Evolutionary conservation across 2,888 invertebrate genomes (phyloP), one percentile per base, ranked within the genome.

Genomic region (Sarcophaga carnaria): DNA sequence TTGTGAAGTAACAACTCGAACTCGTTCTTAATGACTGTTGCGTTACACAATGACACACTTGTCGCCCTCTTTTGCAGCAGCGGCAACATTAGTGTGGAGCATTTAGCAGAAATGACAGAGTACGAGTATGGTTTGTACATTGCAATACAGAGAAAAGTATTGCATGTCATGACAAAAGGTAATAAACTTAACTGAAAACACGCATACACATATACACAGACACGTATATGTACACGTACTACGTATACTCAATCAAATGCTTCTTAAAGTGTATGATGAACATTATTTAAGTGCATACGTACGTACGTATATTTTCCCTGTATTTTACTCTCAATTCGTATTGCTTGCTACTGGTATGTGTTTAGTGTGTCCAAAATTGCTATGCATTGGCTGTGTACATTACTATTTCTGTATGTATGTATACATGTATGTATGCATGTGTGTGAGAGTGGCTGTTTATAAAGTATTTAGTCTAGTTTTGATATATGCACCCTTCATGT

Each of bases 11-110:
- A 37, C 37, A 54, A 54, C 17, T 54, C 17, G 12, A 54, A 54
- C 37, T 37, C 12, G 54, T 5, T 14, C 17, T 54, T 54, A 14
- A 14, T 54, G 54, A 54, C 60, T 66, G 27, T 20, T 20, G 20
- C 20, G 20, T 74, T 74, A 10, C 59, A 71, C 70, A 71, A 75
- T 86, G 83, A 86, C 76, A 86, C 69, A 86, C 83, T 83, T 86
- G 86, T 77, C 86, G 83, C 63, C 22, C 64, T 60, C 63, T 77
- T 14, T 54, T 17, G 37, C 37, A 37, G 37, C 8, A 37, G 37
- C 37, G 8, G 37, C 59, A 77, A 78, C 69, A 78, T 78, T 63
- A 77, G 59, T 64, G 77, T 59, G 60, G 47, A 69, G 79, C 63
- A 63, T 54, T 70, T 77, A 62, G 62, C 17, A 69, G 45, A 54